A percentile compares a stretch with the other conserved stretches of the same genome.
phyloP scores from a whole-genome alignment of 2,888 invertebrate species.

The Nomada fabriciana region DNA sequence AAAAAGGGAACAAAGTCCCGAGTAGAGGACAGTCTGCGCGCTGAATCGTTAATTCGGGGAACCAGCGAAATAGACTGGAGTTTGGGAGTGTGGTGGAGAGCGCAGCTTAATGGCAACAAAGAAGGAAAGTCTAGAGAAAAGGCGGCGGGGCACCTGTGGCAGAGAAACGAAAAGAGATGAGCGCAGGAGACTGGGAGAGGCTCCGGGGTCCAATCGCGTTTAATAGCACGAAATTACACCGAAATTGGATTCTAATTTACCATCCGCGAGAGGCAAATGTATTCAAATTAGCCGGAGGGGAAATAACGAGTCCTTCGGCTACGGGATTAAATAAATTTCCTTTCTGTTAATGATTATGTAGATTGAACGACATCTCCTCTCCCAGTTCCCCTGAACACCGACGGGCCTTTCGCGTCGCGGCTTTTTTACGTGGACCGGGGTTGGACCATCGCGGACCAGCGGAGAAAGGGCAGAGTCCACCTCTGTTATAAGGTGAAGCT shows the following conservation, averaged over 20 bases:
- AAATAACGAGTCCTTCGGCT: constrained; percentile 78
- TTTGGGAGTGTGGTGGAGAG: not conserved
- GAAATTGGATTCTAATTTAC: constrained; percentile 84
- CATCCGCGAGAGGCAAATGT: constrained; percentile 78
- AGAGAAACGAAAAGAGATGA: constrained; percentile 39
- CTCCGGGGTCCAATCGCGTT: constrained; percentile 77
- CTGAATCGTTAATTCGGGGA: constrained; percentile 47
- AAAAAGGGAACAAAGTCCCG: not conserved
- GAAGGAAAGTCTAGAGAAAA: not conserved
- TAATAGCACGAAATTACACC: constrained; percentile 83
- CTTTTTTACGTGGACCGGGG: constrained; percentile 47
- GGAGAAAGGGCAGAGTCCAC: constrained; percentile 1
- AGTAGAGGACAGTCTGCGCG: constrained; percentile 25
- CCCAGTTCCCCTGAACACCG: constrained; percentile 19
- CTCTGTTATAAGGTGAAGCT: not conserved
- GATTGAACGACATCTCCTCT: constrained; percentile 82
- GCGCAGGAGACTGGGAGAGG: constrained; percentile 32
- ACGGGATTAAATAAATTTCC: constrained; percentile 83
- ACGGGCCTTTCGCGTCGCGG: constrained; percentile 47
- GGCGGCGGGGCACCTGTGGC: not conserved
- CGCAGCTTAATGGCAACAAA: constrained; percentile 36
- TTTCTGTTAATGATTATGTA: constrained; percentile 84
- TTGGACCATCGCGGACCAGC: constrained; percentile 24
- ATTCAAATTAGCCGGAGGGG: constrained; percentile 82
- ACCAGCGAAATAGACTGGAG: not conserved